Percentiles rank a stretch among this genome's conserved stretches.
Evolutionary conservation across 2,797 vertebrate species (phyloP).

Genomic region (Dryobates pubescens): DNA sequence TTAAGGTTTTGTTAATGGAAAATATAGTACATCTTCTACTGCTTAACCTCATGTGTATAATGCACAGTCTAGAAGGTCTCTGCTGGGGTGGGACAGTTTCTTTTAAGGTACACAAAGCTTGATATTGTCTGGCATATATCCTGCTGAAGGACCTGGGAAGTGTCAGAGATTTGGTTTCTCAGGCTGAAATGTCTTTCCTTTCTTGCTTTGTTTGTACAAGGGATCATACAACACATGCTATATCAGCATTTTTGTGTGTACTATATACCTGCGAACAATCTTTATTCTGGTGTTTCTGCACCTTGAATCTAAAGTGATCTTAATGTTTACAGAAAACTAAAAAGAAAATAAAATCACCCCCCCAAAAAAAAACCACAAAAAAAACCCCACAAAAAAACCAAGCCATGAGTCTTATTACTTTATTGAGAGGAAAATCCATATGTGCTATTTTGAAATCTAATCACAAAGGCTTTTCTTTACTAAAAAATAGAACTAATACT

Average conservation of each 20-base stretch:
- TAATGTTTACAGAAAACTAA: neutral
- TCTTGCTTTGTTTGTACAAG: neutral
- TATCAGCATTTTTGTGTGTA: neutral
- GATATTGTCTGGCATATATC: slow-evolving; percentile 24
- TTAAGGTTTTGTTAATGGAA: slow-evolving; percentile 13
- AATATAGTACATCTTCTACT: neutral
- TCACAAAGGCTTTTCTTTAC: neutral
- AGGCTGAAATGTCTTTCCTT: neutral
- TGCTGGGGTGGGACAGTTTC: neutral
- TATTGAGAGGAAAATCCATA: neutral
- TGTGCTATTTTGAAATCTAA: neutral
- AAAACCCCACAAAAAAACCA: neutral
- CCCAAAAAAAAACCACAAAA: too few species aligned
- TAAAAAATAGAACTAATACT: neutral
- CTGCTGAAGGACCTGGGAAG: slow-evolving; percentile 27
- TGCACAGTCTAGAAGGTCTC: neutral
- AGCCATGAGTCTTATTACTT: neutral
- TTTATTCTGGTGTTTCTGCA: neutral
- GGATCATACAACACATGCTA: neutral
- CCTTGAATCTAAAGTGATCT: neutral
- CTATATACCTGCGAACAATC: neutral
- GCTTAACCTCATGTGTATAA: neutral
- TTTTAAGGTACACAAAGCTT: slow-evolving; percentile 26
- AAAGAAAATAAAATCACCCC: neutral
- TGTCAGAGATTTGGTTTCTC: slow-evolving; percentile 16